Evolutionary conservation across 1,140 invertebrate genomes (phyloP).

Genomic region (Grapholita molesta): DNA sequence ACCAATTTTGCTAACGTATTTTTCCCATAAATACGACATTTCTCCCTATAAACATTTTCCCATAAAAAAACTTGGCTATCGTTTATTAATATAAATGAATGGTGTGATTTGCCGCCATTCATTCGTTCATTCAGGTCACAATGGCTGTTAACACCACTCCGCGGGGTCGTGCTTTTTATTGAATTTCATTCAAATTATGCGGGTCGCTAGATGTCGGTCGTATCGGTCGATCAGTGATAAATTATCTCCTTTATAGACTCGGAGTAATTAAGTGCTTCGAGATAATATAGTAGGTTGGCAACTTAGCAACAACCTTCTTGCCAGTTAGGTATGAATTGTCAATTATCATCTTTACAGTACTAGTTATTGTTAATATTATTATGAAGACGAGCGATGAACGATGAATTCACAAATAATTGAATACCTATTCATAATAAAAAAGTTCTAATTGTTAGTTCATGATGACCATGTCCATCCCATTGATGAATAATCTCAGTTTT

Average conservation of each 20-base stretch:
- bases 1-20: background rate
- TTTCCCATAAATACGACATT: background rate
- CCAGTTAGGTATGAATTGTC: too few relatives aligned
- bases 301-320: too few relatives aligned
- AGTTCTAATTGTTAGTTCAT: too few relatives aligned
- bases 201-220: slow-evolving; percentile 26
- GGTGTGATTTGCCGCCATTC: slow-evolving; percentile 49
- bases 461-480: too few relatives aligned
- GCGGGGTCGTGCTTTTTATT: slow-evolving; percentile 55
- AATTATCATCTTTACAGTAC: too few relatives aligned
- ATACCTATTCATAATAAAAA: too few relatives aligned
- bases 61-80: slow-evolving; percentile 18
- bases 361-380: too few relatives aligned
- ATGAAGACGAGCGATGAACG: too few relatives aligned
- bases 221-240: slow-evolving; percentile 12
- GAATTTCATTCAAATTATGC: slow-evolving; percentile 48
- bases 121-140: slow-evolving; percentile 33
- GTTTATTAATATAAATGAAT: slow-evolving; percentile 41
- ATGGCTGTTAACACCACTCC: slow-evolving; percentile 37
- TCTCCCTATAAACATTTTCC: background rate
- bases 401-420: too few relatives aligned
- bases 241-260: slow-evolving; percentile 11
- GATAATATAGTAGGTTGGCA: background rate
- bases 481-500: too few relatives aligned
- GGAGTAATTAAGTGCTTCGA: background rate